Conservation (phyloP, 2,888 invertebrate genomes). For the Rhodophaea formosa region DNA sequence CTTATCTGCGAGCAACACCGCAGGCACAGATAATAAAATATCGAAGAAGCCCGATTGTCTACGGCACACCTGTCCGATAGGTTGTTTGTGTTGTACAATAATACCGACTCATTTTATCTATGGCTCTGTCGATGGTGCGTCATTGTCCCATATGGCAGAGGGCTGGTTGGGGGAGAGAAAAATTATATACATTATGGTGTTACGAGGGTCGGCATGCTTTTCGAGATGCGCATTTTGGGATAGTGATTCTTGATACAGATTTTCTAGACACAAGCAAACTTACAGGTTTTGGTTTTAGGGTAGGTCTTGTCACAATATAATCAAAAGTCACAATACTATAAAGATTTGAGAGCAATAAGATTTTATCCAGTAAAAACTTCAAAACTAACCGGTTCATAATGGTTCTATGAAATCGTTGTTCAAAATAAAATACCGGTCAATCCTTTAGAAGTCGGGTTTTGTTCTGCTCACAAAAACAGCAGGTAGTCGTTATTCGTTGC, state of each 20-base stretch:
- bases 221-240: constrained; percentile 16
- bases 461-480: not conserved
- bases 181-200: constrained; percentile 25
- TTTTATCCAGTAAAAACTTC: not conserved
- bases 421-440: not conserved
- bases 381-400: not conserved
- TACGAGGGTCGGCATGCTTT: constrained; percentile 16
- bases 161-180: constrained; percentile 20
- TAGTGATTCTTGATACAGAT: constrained; percentile 15
- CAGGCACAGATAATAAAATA: not conserved
- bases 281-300: too few species aligned
- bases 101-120: constrained; percentile 17
- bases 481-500: not conserved
- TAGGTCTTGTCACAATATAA: too few species aligned
- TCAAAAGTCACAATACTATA: too few species aligned
- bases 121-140: constrained; percentile 22
- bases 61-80: constrained; percentile 16
- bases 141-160: constrained; percentile 28
- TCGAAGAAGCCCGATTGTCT: constrained; percentile 1
- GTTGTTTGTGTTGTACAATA: too few species aligned
- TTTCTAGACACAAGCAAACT: not conserved
- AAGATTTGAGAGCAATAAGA: too few species aligned
- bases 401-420: not conserved
- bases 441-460: not conserved
- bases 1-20: not conserved